Base-by-base conservation (phyloP, 2,113 vertebrate species). In the Piliocolobus tephrosceles region DNA sequence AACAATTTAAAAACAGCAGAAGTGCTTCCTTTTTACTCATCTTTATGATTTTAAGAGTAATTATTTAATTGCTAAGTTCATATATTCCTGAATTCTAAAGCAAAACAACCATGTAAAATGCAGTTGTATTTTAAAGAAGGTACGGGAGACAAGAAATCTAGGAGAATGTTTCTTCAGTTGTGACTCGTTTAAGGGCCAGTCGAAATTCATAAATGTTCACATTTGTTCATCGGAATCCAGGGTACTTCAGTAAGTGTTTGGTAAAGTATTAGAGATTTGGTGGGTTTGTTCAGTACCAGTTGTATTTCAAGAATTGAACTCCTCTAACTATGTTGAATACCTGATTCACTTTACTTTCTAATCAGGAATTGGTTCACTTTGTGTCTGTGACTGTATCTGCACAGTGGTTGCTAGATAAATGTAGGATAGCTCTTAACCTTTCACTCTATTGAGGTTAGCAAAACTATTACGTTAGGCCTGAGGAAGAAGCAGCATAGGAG, bases 291-390 rank as follows among this genome's bases (percentile, higher is more conserved):
- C 35, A 92, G 79, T 92, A 75, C 18, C 27, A 50, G 27, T 64
- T 95, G 2, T 52, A 30, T 64, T 95, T 94, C 7, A 78, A 83
- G 32, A 92, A 89, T 90, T 94, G 17, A 64, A 81, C 52, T 57
- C 12, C 27, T 83, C 75, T 55, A 85, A 50, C 35, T 23, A 1
- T 55, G 17, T 52, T 87, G 64, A 95, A 18, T 83, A 78, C 10
- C 4, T 72, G 27, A 6, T 57, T 95, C 35, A 25, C 45, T 90
- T 66, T 75, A 5, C 83, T 84, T 73, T 76, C 73, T 52, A 27
- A 22, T 40, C 20, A n/a, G n/a, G 45, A 5, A 30, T 85, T 47
- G 96, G 57, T 86, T 90, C n/a, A 10, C 40, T 90, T 95, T 88
- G 55, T 68, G 72, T 88, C 22, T 94, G 68, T 61, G 55, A 13